Evolutionary conservation across 2,797 vertebrate genomes (phyloP), one percentile per base, ranked within the genome.

Genomic region (Harpagifer antarcticus): DNA sequence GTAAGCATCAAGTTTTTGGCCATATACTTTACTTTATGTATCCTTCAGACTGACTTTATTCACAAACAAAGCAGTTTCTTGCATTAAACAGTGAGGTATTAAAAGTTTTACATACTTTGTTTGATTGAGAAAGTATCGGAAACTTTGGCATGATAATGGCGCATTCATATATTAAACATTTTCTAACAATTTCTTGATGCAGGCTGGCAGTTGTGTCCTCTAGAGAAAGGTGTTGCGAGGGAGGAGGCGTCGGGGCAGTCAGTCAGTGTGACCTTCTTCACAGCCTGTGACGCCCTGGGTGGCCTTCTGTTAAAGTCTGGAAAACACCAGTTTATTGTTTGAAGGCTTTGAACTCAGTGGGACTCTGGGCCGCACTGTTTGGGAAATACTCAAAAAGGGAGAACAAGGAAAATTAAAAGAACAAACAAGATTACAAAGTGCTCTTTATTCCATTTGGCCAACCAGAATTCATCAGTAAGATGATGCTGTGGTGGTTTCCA

Each of bases 401-500:
- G 68, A 77, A 1, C 2, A 78, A 71, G 47, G 43, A 87, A 68
- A 81, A 73, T 78, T 72, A 74, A 84, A 84, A 71, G 72, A 79
- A 75, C 78, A 86, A 79, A 78, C 63, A 55, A 15, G 61, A 71
- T 68, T 20, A 85, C 74, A 88, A 88, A 85, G 76, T 48, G 12
- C 80, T 57, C 69, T 88, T 83, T 49, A 80, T 79, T 87, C 40
- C 56, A 16, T 82, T 87, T 64, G 53, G 54, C 50, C 72, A 14
- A 27, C 37, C 50, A 64, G 68, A 64, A 73, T 76, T 85, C 31
- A 14, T 37, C 19, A 69, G 43, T 56, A 50, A 31, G 62, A 53
- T 54, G 67, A 82, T 87, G 76, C 62, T 76, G 23, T 76, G 88
- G 88, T 91, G 79, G 55, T 90, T 92, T 87, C 88, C 90, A 52